phyloP scores from a whole-genome alignment of 2,888 invertebrate species.

The Heliconius hortense region DNA sequence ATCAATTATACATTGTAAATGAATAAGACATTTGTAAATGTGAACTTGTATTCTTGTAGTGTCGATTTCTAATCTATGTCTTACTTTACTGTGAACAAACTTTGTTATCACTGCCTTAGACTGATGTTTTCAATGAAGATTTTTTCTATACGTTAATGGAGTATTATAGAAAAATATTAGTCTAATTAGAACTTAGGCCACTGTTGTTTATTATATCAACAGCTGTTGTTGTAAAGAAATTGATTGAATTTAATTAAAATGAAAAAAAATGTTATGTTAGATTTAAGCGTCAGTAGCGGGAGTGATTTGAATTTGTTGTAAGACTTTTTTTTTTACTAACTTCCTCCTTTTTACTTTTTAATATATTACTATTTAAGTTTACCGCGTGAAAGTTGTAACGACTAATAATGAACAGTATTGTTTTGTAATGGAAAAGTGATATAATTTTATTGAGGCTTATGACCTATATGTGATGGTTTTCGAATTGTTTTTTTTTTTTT shows the following conservation, averaged over 20 bases:
- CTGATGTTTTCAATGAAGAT: slow-evolving; percentile 74
- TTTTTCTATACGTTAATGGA: slow-evolving; percentile 66
- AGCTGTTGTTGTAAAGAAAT: slow-evolving; percentile 76
- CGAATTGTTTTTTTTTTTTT: slow-evolving; percentile 19
- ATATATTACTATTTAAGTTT: slow-evolving; percentile 55
- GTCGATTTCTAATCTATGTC: slow-evolving; percentile 31
- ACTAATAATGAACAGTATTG: slow-evolving; percentile 62
- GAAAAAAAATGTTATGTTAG: slow-evolving; percentile 44
- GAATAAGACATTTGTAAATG: slow-evolving; percentile 6
- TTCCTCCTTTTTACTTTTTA: slow-evolving; percentile 37
- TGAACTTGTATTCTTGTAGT: slow-evolving; percentile 20
- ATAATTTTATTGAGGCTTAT: slow-evolving; percentile 70
- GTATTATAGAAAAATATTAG: slow-evolving; percentile 68
- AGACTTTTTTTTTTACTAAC: slow-evolving; percentile 32
- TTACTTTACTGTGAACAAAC: slow-evolving; percentile 53
- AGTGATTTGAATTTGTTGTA: slow-evolving; percentile 44
- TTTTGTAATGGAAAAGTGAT: slow-evolving; percentile 61
- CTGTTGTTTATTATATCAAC: slow-evolving; percentile 73
- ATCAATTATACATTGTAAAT: slow-evolving; percentile 6
- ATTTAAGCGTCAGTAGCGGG: slow-evolving; percentile 35
- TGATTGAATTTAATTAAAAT: slow-evolving; percentile 72
- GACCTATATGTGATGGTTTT: slow-evolving; percentile 31
- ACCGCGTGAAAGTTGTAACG: slow-evolving; percentile 55
- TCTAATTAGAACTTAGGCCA: slow-evolving; percentile 48
- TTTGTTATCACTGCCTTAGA: slow-evolving; percentile 79